Evolutionary conservation across 2,113 vertebrate genomes (phyloP), one percentile per base, ranked within the genome.

Genomic region (Grantiella picta): DNA sequence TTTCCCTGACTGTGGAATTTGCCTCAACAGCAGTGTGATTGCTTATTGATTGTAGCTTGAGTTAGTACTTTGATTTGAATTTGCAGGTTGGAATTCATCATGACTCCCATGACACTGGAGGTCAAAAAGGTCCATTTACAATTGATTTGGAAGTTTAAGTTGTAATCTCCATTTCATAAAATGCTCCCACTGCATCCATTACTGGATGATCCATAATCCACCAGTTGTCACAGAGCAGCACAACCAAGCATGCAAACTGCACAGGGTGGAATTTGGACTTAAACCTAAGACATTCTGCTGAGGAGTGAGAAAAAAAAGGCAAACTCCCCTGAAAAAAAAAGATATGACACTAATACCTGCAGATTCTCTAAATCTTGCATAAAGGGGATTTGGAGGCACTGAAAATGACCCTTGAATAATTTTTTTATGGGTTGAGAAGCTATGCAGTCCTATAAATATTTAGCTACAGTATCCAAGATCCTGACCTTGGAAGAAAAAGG

Each of bases 161-260:
- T 73, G 79, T 44, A 83, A 83, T 82, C 71, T 82, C 71, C 25
- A 15, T 94, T 94, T 94, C 84, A 82, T 59, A 93, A 91, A 94
- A 72, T 66, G 70, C 18, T 54, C 75, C 70, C 38, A 40, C 1
- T 91, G 78, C 50, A 82, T 72, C 64, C 35, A 24, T 38, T 89
- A 70, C 11, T 70, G 78, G 50, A 59, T 73, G 64, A 63, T 38
- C 71, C 69, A 70, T 80, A 95, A 96, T 77, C 82, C 71, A 73
- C 42, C 75, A 29, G 21, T 70, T 92, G 76, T 75, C 92, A 86
- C 24, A 64, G 33, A 68, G 49, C 63, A 93, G 80, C 76, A 92
- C 47, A 78, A 52, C 27, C 1, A 2, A 91, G 52, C 31, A 49
- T 5, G 18, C 21, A 60, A 65, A 65, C 40, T 53, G 40, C 1